Conservation (phyloP, 1,140 invertebrate genomes). For the Stegodyphus dumicola region DNA sequence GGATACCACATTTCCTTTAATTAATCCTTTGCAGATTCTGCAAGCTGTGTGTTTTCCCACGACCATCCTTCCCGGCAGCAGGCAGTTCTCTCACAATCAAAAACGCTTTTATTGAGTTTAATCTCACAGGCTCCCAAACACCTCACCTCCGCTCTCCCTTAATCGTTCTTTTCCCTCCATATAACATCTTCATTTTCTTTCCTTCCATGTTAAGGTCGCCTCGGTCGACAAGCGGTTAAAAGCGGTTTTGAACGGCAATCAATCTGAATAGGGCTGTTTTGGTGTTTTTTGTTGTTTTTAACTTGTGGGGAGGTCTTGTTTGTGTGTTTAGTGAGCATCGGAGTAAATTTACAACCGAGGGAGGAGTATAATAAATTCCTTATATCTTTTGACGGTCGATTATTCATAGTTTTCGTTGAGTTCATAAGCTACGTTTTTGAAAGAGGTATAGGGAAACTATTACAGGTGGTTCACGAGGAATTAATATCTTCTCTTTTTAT, state of each 20-base stretch:
- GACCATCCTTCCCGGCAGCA: constrained; percentile 44
- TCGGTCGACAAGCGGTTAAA: constrained; percentile 29
- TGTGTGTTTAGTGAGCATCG: not conserved
- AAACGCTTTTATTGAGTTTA: constrained; percentile 62
- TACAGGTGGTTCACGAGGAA: too few relatives aligned
- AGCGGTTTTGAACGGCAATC: constrained; percentile 21
- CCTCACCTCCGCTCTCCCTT: constrained; percentile 54
- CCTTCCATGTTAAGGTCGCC: not conserved
- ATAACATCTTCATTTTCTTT: constrained; percentile 59
- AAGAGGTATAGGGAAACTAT: too few relatives aligned
- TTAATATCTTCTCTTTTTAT: too few relatives aligned
- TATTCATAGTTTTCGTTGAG: not conserved
- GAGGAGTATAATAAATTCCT: not conserved
- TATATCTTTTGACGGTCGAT: constrained; percentile 8
- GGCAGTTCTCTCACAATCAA: constrained; percentile 57
- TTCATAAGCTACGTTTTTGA: too few relatives aligned
- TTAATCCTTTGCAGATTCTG: constrained; percentile 46
- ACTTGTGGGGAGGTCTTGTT: not conserved
- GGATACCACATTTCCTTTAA: constrained; percentile 44
- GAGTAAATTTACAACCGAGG: not conserved
- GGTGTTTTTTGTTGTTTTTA: constrained; percentile 1
- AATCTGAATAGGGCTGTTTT: constrained; percentile 15
- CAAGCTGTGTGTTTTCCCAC: constrained; percentile 59
- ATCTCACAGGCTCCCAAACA: constrained; percentile 61
- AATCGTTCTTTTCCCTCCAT: constrained; percentile 43